Base-by-base conservation (phyloP, 2,888 invertebrate genomes). In the Agrilus cyanescens region DNA sequence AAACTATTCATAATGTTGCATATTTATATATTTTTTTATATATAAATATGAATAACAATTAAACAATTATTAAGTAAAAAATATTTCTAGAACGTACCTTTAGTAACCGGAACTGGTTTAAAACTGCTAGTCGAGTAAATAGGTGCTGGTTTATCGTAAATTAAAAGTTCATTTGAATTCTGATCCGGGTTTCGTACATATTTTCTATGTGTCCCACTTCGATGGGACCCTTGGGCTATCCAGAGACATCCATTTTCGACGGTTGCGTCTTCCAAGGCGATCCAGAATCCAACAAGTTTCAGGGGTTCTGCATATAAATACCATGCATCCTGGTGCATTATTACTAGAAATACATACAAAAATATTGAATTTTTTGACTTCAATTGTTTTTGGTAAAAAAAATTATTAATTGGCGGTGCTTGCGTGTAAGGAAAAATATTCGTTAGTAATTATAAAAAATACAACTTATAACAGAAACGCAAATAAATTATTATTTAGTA, bases 221-320 rank as follows among this genome's bases (percentile, higher is more conserved):
- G 85, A 65, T 98, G 96, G 0, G 97, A 96, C 1, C 91, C 91
- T 14, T 85, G 84, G 3, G 86, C 80, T 58, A 95, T 85, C 79
- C 88, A 90, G 4, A 99, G 71, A 58, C 97, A 98, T 4, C 98
- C 96, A 62, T 98, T 98, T 59, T 94, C 85, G 12, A 80, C 49
- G 0, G 87, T 90, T 0, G 94, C 88, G 58, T 97, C 93, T 57
- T 97, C 94, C 4, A 98, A 66, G 0, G 98, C 93, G 49, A 98
- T 82, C 98, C 98, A 98, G 58, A 95, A 84, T 1, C 96, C 97
- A 2, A 88, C 65, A 0, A 88, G 71, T 8, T 80, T 79, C 33
- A 76, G 73, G 1, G 94, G 95, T 13, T 86, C 85, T 0, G 91
- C 88, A 61, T 85, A 74, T 33, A 98, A 70, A 63, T 84, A 98